phyloP scores from a whole-genome alignment of 2,888 invertebrate species.

The Caenorhabditis zanzibari region DNA sequence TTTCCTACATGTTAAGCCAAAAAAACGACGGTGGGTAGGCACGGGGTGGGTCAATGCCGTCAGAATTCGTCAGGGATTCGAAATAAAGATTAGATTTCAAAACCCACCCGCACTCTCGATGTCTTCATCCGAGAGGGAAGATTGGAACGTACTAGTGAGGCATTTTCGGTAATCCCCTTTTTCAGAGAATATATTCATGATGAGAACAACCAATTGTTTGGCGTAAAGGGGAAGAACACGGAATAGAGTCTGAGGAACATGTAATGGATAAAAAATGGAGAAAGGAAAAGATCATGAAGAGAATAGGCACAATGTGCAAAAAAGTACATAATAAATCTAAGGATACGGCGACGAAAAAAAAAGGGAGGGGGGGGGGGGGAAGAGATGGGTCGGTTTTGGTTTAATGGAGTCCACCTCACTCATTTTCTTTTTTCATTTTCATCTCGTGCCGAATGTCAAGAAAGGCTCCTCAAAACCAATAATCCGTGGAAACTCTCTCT shows the following conservation, averaged over 20 bases:
- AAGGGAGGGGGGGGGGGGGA: too few relatives aligned
- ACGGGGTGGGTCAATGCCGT: neutral
- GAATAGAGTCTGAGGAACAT: neutral
- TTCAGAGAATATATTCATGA: slow-evolving; percentile 32
- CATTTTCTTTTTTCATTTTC: slow-evolving; percentile 55
- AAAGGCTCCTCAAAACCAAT: slow-evolving; percentile 62
- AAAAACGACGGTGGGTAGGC: neutral
- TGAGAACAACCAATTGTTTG: slow-evolving; percentile 27
- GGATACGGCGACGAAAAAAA: slow-evolving; percentile 28
- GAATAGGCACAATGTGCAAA: slow-evolving; percentile 29
- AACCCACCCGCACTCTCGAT: slow-evolving; percentile 23
- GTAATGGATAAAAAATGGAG: slow-evolving; percentile 13
- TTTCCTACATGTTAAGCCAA: neutral
- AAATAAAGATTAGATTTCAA: slow-evolving; percentile 43
- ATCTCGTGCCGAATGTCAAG: slow-evolving; percentile 50
- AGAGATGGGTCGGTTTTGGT: slow-evolving; percentile 33
- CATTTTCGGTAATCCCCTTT: slow-evolving; percentile 13
- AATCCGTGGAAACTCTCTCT: slow-evolving; percentile 54
- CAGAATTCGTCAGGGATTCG: slow-evolving; percentile 14
- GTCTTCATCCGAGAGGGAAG: slow-evolving; percentile 2
- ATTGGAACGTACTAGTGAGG: slow-evolving; percentile 21
- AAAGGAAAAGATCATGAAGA: slow-evolving; percentile 23
- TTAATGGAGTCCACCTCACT: slow-evolving; percentile 51
- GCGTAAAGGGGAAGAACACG: neutral
- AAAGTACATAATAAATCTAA: slow-evolving; percentile 59